Evolutionary conservation across 2,888 invertebrate genomes (phyloP), one percentile per base, ranked within the genome.

Genomic region (Cancer borealis): DNA sequence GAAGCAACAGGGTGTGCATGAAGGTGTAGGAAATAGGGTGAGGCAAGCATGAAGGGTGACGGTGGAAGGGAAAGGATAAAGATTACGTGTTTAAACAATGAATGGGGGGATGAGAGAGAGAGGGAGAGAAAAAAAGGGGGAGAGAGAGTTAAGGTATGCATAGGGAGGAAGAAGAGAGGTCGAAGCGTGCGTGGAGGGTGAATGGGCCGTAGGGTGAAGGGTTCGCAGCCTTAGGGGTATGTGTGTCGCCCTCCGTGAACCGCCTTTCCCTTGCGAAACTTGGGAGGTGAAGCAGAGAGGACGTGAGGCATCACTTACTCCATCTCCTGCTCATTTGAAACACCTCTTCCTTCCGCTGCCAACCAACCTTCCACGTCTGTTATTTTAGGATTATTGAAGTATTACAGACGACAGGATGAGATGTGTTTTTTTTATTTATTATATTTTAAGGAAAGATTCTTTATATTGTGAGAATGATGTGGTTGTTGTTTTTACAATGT

Each of bases 141-240:
- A 79, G 79, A 30, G 79, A 30, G 30, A 79, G 79, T 30, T 1
- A 14, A 39, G 8, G 30, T 45, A 87, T 45, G 12, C 21, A 87
- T 30, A 30, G 45, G 87, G 88, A 88, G 46, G 26, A 17, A 21
- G 47, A 88, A 3, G 47, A 88, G 88, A 49, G 47, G 21, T 14
- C 6, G 2, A 10, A 47, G 88, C 8, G 17, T 46, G 47, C n/a
- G 88, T 47, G 88, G 46, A 1, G 46, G 10, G 47, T n/a, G 88
- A 88, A 49, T 26, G 79, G 79, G 79, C 79, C 26, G 30, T 79
- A 30, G 79, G 79, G 79, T 79, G 30, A 79, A 79, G 30, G 79
- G 79, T 30, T 39, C 79, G 30, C n/a, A 66, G 66, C 30, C 79
- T 79, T 30, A 30, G 79, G 66, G 79, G 79, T 21, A 79, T 26